A percentile compares a stretch with the other conserved stretches of the same genome.
phyloP scores from a whole-genome alignment of 64 coral and sea anemone genomes.

The Cladopsammia gracilis region DNA sequence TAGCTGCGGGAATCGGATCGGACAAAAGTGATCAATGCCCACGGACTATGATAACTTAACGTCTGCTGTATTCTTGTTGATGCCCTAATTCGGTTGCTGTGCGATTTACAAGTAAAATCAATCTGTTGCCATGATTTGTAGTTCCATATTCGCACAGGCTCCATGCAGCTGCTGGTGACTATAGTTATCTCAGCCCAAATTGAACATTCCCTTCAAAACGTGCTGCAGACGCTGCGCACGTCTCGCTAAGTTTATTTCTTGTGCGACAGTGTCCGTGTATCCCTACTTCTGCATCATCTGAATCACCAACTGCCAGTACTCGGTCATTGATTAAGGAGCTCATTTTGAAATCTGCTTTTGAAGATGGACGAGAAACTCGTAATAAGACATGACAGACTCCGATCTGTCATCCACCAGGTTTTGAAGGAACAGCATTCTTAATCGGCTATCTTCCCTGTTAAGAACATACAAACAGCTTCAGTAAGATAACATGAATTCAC shows the following conservation, averaged over 20 bases:
- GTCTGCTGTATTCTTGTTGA: background rate
- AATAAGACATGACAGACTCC: constrained; percentile 99
- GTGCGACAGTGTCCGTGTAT: background rate
- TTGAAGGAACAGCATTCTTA: constrained; percentile 81
- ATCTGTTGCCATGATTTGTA: background rate
- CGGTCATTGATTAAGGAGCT: background rate
- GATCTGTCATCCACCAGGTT: constrained; percentile 92
- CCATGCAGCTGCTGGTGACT: no score
- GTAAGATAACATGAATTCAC: background rate
- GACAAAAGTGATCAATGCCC: no score
- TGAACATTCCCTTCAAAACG: background rate
- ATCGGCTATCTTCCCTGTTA: constrained; percentile 85
- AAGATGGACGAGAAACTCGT: constrained; percentile 93
- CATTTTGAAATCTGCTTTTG: constrained; percentile 93
- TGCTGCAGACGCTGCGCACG: background rate
- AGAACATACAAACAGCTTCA: background rate
- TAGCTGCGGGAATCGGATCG: no score
- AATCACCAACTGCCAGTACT: background rate
- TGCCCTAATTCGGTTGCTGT: background rate
- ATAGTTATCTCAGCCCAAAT: background rate
- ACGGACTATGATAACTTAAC: background rate
- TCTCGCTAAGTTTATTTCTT: background rate
- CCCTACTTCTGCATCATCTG: background rate
- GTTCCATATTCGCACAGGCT: background rate
- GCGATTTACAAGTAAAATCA: background rate